Conservation (phyloP, 2,888 invertebrate genomes). For the Platypus cylindrus region DNA sequence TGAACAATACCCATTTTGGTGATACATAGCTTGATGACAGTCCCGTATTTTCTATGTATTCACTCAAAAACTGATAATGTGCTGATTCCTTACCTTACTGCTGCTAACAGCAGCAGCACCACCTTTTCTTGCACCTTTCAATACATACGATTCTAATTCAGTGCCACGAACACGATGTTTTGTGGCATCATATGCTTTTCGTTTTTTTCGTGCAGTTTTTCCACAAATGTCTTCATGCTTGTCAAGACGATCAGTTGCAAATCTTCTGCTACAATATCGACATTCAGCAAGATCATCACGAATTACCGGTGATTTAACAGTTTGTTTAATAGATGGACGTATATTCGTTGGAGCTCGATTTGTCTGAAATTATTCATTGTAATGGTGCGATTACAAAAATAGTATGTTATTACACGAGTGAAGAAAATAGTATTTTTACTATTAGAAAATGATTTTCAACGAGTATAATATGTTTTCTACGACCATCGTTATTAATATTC, state of each 20-base stretch:
- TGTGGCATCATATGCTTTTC: slow-evolving; percentile 84
- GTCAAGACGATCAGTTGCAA: slow-evolving; percentile 65
- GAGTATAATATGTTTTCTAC: too few species aligned
- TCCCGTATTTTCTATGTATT: too few species aligned
- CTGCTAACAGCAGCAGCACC: too few species aligned
- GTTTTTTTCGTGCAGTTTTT: slow-evolving; percentile 63
- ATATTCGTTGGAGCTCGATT: slow-evolving; percentile 22
- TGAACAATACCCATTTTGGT: too few species aligned
- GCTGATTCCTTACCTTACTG: slow-evolving; percentile 13
- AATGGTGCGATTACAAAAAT: too few species aligned
- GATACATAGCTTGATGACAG: too few species aligned
- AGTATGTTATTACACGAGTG: too few species aligned
- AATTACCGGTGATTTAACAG: slow-evolving; percentile 25
- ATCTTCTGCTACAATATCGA: slow-evolving; percentile 63
- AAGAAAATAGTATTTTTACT: too few species aligned
- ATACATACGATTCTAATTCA: slow-evolving; percentile 67
- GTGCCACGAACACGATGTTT: slow-evolving; percentile 86
- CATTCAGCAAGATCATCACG: slow-evolving; percentile 45
- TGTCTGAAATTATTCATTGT: too few species aligned
- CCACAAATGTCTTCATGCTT: slow-evolving; percentile 80
- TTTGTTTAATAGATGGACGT: slow-evolving; percentile 25
- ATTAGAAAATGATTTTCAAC: too few species aligned
- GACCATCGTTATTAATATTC: too few species aligned
- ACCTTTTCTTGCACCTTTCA: slow-evolving; percentile 29
- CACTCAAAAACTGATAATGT: not conserved